Conservation (phyloP, 2,797 vertebrate species). For the Xiphophorus birchmanni region DNA sequence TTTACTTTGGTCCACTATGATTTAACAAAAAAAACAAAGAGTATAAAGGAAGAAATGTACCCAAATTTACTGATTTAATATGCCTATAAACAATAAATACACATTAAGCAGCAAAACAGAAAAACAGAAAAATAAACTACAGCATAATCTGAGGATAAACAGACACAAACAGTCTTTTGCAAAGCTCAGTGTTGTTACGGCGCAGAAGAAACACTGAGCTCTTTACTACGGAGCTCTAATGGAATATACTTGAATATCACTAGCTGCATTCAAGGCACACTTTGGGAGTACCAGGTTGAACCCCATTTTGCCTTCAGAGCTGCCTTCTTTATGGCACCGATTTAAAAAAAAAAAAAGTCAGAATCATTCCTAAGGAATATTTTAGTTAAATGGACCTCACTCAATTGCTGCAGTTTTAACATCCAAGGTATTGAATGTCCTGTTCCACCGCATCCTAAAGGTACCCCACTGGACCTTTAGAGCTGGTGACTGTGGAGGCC, state of each 20-base stretch:
- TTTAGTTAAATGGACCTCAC: background rate
- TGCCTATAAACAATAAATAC: background rate
- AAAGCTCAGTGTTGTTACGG: background rate
- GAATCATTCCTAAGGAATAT: background rate
- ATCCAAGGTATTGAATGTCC: background rate
- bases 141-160: background rate
- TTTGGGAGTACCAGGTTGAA: background rate
- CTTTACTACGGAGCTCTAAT: background rate
- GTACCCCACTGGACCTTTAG: background rate
- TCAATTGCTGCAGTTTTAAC: background rate
- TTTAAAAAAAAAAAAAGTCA: background rate
- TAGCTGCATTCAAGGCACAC: background rate
- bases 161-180: background rate
- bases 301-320: background rate
- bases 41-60: background rate
- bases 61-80: background rate
- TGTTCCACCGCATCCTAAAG: background rate
- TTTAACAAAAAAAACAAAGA: background rate
- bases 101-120: background rate
- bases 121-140: background rate
- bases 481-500: background rate
- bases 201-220: background rate
- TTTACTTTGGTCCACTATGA: background rate
- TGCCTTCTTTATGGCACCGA: background rate
- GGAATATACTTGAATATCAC: background rate